Evolutionary conservation across 2,888 invertebrate genomes (phyloP), one percentile per base, ranked within the genome.

Genomic region (Meganola albula): DNA sequence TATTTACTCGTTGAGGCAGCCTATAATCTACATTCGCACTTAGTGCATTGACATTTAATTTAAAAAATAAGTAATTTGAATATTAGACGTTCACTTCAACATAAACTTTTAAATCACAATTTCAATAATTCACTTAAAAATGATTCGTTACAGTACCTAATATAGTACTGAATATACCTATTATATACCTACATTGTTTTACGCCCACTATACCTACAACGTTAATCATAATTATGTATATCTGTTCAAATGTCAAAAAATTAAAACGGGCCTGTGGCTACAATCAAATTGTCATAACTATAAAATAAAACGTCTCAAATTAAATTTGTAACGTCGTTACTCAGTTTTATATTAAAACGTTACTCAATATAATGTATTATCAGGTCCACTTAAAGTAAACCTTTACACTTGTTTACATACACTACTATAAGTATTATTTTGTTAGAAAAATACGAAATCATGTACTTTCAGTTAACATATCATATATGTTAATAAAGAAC

Each of bases 381-480:
- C 60, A 58, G 59, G 62, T 71, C 66, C 69, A 74, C 73, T 71
- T 73, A 59, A 74, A 77, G 74, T 77, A 76, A 77, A 72, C 63
- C 63, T 59, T 70, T 72, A 70, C 48, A 60, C 64, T 72, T 66
- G 53, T 37, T 65, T 74, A 72, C 70, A 69, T 75, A 79, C 59
- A 54, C 72, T 74, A 78, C 67, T 67, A 77, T 74, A 74, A n/a
- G n/a, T n/a, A n/a, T n/a, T 69, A 67, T 62, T 59, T 65, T 73
- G 73, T 80, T 84, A 84, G 82, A 84, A 84, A 84, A 84, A 84
- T 84, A 84, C 77, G 80, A 83, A 84, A 82, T 73, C 71, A 83
- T 82, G 79, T 80, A 83, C 82, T 82, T 83, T 82, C 69, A 74
- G 75, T 80, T 79, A 83, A 84, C 84, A 84, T 83, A 84, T 84